phyloP scores from a whole-genome alignment of 2,888 invertebrate species.

The Ormyrus rosae region DNA sequence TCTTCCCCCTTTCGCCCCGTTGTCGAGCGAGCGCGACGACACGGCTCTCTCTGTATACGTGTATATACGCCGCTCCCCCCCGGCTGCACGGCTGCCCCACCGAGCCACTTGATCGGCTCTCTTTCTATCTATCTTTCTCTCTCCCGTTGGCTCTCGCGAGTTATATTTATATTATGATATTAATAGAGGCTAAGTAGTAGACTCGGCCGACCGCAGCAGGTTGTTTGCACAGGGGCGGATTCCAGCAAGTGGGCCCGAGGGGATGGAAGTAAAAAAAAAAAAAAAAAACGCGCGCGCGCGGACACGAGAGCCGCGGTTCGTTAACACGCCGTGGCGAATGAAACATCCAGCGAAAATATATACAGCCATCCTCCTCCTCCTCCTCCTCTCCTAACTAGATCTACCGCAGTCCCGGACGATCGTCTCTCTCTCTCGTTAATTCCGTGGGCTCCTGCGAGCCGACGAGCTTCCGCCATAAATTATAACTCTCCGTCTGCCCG shows the following conservation, averaged over 20 bases:
- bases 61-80: neutral
- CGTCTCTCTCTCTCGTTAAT: too few species aligned
- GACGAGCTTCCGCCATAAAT: neutral
- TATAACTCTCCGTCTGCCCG: neutral
- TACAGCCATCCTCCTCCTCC: too few species aligned
- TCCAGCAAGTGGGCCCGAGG: slow-evolving; percentile 43
- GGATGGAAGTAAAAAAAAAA: neutral
- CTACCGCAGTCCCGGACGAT: too few species aligned
- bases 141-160: slow-evolving; percentile 58
- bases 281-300: slow-evolving; percentile 3
- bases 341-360: too few species aligned
- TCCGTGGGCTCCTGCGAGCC: too few species aligned
- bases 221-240: slow-evolving; percentile 63
- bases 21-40: neutral
- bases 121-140: slow-evolving; percentile 44
- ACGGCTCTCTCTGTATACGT: neutral
- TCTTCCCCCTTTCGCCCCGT: too few species aligned
- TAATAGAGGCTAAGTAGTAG: slow-evolving; percentile 71
- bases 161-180: slow-evolving; percentile 76
- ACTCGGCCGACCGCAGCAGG: slow-evolving; percentile 63
- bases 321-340: too few species aligned
- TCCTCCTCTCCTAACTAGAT: too few species aligned
- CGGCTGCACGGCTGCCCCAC: neutral
- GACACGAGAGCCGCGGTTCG: neutral
- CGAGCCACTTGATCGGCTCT: slow-evolving; percentile 41